These are phyloP conservation scores for Oreocharis arfaki DNA, from an alignment of 2,113 vertebrate genomes.

Conservation along the genomic window DNA sequence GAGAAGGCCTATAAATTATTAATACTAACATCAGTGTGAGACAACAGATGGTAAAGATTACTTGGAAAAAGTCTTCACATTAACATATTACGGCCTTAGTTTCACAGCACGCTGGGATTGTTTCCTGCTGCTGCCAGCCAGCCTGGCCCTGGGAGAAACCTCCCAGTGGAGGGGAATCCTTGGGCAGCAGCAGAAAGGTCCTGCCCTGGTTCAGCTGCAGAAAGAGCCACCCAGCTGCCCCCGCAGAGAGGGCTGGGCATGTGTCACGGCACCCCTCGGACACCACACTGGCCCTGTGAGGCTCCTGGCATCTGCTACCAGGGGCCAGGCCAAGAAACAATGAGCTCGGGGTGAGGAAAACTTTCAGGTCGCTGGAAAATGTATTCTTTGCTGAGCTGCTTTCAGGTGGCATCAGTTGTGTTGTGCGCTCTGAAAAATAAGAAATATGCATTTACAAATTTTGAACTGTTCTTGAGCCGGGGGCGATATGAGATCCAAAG, in stretches of 20 bases:
- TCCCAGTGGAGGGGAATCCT: neutral
- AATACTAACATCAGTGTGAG: slow-evolving; percentile 58
- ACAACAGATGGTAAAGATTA: slow-evolving; percentile 70
- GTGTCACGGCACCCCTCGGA: neutral
- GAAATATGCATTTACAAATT: rapidly evolving
- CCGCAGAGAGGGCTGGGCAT: rapidly evolving
- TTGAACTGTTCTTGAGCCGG: neutral
- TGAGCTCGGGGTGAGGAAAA: neutral
- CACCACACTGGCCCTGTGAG: neutral
- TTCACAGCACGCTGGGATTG: slow-evolving; percentile 16
- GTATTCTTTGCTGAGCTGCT: neutral
- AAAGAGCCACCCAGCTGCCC: neutral
- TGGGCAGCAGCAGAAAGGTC: slow-evolving; percentile 17
- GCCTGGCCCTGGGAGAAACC: neutral
- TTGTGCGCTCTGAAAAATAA: neutral
- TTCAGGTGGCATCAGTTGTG: neutral
- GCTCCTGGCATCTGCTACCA: neutral
- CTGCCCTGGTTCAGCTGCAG: neutral
- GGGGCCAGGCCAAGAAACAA: neutral
- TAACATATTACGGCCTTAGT: slow-evolving; percentile 23
- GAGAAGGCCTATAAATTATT: slow-evolving; percentile 63
- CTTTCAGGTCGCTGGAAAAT: neutral
- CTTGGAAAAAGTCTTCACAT: slow-evolving; percentile 58
- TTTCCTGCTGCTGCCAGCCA: slow-evolving; percentile 31
- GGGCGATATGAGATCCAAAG: neutral